Percentiles rank a stretch among this genome's conserved stretches.
These are phyloP conservation scores for Eupithecia vulgata DNA, from an alignment of 2,888 invertebrate genomes.

Conservation along the genomic window DNA sequence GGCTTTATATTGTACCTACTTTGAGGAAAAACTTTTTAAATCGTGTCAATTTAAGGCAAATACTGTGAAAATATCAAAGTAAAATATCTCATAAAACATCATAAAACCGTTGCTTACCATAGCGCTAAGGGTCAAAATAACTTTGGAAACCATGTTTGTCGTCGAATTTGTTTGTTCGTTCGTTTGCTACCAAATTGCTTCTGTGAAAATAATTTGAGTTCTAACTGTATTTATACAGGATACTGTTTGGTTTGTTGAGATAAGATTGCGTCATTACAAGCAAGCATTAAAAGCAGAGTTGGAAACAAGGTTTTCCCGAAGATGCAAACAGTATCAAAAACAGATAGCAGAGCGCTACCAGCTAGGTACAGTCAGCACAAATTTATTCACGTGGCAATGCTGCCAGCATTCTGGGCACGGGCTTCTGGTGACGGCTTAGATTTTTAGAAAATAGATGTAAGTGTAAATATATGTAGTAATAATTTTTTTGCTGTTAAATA, in stretches of 20 bases:
- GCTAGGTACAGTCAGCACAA: slow-evolving; percentile 49
- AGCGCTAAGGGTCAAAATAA: slow-evolving; percentile 62
- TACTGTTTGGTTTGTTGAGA: slow-evolving; percentile 54
- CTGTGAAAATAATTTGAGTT: slow-evolving; percentile 46
- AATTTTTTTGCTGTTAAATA: too few relatives aligned
- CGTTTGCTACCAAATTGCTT: slow-evolving; percentile 50
- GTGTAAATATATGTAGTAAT: too few relatives aligned
- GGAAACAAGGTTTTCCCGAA: slow-evolving; percentile 71
- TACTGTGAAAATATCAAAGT: too few relatives aligned
- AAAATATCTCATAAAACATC: too few relatives aligned
- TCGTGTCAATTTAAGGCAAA: background rate
- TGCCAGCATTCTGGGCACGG: too few relatives aligned
- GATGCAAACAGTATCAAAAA: slow-evolving; percentile 54
- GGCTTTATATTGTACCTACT: too few relatives aligned
- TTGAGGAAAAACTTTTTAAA: background rate
- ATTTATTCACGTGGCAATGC: too few relatives aligned
- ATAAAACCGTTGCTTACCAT: slow-evolving; percentile 71
- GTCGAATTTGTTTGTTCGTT: slow-evolving; percentile 49
- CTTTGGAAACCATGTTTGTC: slow-evolving; percentile 69
- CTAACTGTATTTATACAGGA: slow-evolving; percentile 64
- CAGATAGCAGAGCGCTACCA: slow-evolving; percentile 64
- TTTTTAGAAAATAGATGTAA: too few relatives aligned
- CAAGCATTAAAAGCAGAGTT: slow-evolving; percentile 36
- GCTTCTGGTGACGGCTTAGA: too few relatives aligned
- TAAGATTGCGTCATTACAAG: slow-evolving; percentile 57